Conservation (phyloP, 1,140 invertebrate genomes). For the Lucilia sericata region DNA sequence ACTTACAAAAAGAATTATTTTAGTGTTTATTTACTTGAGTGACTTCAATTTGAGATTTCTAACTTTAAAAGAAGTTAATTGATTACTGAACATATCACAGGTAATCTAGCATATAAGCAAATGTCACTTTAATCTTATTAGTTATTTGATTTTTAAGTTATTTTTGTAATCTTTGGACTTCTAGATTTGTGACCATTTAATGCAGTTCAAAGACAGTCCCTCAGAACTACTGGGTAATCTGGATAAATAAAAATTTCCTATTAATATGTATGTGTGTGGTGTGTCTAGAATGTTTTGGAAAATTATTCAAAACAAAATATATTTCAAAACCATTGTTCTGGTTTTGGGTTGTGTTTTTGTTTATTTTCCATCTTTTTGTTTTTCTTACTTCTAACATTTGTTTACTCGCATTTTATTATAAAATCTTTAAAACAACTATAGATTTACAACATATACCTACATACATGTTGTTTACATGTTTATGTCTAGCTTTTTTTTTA, state of each 20-base stretch:
- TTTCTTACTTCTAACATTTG: neutral
- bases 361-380: neutral
- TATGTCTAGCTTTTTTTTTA: neutral
- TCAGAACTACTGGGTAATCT: no score
- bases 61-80: no score
- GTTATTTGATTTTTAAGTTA: no score
- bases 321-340: constrained; percentile 11
- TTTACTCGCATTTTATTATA: neutral
- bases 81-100: no score
- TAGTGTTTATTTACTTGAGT: no score
- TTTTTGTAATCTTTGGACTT: no score
- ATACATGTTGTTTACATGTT: neutral
- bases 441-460: neutral
- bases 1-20: no score
- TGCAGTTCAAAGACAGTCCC: no score
- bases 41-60: no score
- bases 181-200: no score
- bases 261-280: neutral
- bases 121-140: no score
- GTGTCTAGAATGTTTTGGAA: neutral
- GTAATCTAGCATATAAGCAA: no score
- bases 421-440: neutral
- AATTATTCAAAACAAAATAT: neutral
- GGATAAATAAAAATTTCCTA: neutral
- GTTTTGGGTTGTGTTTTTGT: constrained; percentile 10